Evolutionary conservation across 2,888 invertebrate species (phyloP), one percentile per base, ranked within the genome.

Genomic region (Conomelus anceps): DNA sequence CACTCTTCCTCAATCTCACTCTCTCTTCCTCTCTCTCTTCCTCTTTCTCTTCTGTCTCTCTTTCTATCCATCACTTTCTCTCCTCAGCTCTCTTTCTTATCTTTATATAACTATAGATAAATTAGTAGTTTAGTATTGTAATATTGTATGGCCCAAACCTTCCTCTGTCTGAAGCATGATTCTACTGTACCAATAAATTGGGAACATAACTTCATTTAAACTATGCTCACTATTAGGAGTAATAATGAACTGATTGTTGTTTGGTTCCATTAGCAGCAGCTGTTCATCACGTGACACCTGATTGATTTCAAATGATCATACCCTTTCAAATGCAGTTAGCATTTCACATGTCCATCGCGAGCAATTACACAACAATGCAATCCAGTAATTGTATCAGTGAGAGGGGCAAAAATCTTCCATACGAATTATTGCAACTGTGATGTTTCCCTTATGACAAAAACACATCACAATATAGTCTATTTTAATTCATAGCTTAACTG

Each of bases 51-150:
- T 23, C 23, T 86, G 24, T 23, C 22, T 23, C 86, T 17, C 22
- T 22, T 26, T 23, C 23, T 20, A 23, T 23, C 9, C 17, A 23
- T 23, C 23, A 17, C 24, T 86, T n/a, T 23, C 23, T 86, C 86
- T 26, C 87, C 87, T 17, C 87, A 24, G 11, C 87, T 87, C 23
- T 87, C 87, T 87, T 26, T 87, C 86, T n/a, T 86, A 22, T 86
- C 86, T 13, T 23, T 22, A 22, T 22, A 86, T 22, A 86, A 7
- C n/a, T 20, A 4, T 86, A 3, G 13, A 9, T 24, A 22, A 4
- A 24, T n/a, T n/a, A n/a, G n/a, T n/a, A n/a, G n/a, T n/a, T n/a
- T n/a, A n/a, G n/a, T n/a, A n/a, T n/a, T n/a, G n/a, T n/a, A n/a
- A n/a, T n/a, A n/a, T n/a, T n/a, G n/a, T n/a, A n/a, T n/a, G n/a